Conservation (phyloP, 2,797 vertebrate species). For the Rousettus madagascariensis region DNA sequence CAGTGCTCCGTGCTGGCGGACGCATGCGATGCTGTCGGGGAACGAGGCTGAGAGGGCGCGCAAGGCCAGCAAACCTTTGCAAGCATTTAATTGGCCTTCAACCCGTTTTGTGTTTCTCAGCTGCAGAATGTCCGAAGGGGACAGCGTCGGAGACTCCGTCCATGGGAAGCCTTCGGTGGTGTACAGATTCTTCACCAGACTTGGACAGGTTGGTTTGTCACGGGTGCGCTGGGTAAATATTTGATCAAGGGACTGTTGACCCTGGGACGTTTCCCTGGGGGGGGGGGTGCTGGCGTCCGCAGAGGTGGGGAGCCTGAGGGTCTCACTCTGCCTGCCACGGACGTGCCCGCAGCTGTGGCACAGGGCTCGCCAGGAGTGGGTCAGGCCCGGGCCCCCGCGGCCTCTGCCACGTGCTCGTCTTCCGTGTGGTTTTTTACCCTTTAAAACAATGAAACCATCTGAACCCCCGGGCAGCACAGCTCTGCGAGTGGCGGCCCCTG, state of each 20-base stretch:
- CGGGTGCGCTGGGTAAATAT: not conserved
- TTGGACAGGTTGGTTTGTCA: conserved; percentile 92
- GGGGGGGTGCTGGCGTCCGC: too few species aligned
- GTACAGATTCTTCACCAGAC: conserved; percentile 93
- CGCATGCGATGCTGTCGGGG: too few species aligned
- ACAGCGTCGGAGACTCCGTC: conserved; percentile 96
- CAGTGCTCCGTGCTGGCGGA: too few species aligned
- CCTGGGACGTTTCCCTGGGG: too few species aligned
- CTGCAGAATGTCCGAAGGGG: conserved; percentile 98
- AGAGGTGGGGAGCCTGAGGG: too few species aligned
- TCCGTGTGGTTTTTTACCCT: fast-evolving
- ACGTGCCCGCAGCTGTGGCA: fast-evolving
- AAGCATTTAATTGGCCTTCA: not conserved
- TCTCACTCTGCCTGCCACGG: not conserved
- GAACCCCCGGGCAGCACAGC: fast-evolving
- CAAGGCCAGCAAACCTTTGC: not conserved
- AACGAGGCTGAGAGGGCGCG: too few species aligned
- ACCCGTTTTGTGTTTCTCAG: conserved; percentile 63
- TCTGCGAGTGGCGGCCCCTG: fast-evolving
- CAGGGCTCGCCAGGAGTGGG: fast-evolving
- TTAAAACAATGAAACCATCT: not conserved
- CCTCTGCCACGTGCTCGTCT: not conserved
- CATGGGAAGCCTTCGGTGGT: conserved; percentile 96
- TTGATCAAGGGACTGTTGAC: not conserved
- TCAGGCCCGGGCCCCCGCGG: not conserved